Evolutionary conservation across 1,140 invertebrate species (phyloP).

Genomic region (Aricia agestis): DNA sequence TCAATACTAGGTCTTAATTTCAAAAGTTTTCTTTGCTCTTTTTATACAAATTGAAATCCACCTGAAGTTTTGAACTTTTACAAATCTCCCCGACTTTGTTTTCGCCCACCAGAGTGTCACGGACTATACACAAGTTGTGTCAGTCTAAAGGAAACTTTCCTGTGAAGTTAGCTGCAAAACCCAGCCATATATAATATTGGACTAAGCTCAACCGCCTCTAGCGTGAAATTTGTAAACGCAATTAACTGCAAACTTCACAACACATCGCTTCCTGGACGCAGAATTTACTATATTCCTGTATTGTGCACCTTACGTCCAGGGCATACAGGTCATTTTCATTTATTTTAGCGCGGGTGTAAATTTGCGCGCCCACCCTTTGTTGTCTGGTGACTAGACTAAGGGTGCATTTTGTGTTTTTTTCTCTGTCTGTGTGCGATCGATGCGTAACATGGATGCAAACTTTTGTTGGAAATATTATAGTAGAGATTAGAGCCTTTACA

Average conservation of each 20-base stretch:
- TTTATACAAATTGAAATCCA: neutral
- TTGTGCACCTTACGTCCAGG: slow-evolving; percentile 19
- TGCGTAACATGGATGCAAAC: slow-evolving; percentile 53
- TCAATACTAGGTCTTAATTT: too few relatives aligned
- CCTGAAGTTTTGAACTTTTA: neutral
- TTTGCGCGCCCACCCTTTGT: slow-evolving; percentile 59
- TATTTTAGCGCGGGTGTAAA: slow-evolving; percentile 26
- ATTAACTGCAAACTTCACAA: slow-evolving; percentile 65
- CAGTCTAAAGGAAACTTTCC: slow-evolving; percentile 2
- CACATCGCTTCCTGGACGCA: slow-evolving; percentile 55
- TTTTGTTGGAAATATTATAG: slow-evolving; percentile 27
- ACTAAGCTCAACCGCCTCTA: slow-evolving; percentile 32
- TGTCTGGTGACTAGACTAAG: slow-evolving; percentile 66
- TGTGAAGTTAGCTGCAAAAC: slow-evolving; percentile 3
- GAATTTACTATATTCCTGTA: slow-evolving; percentile 21
- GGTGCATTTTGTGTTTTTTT: slow-evolving; percentile 69
- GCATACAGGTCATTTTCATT: slow-evolving; percentile 31
- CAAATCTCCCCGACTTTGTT: neutral
- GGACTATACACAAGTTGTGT: slow-evolving; percentile 1
- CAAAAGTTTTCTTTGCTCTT: too few relatives aligned
- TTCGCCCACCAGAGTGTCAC: neutral
- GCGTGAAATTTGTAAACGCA: slow-evolving; percentile 66
- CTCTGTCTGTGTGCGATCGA: slow-evolving; percentile 55
- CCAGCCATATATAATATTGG: slow-evolving; percentile 17
- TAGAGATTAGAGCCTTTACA: neutral